Base-by-base conservation (phyloP, 2,797 vertebrate species). In the Spatula clypeata region DNA sequence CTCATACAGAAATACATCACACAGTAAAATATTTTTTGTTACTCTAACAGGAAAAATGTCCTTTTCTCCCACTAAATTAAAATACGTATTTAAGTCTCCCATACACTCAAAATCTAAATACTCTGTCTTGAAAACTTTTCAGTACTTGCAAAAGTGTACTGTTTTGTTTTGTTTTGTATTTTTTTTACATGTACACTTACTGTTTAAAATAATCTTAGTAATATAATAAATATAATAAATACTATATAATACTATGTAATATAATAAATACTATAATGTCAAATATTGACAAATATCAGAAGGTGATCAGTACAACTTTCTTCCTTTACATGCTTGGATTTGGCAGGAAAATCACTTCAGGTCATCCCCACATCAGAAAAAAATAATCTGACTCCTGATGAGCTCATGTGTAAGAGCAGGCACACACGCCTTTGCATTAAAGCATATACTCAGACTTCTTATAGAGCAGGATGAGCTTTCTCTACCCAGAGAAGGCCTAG, bases 81-180 rank as follows among this genome's bases (percentile, higher is more conserved):
- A 72, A 67, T n/a, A n/a, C 5, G 10, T 40, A 60, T 3, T 32
- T 71, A 36, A 53, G 60, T 42, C 26, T 34, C 45, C 26, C 24
- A 23, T 23, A 40, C 0, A 2, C 11, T 17, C 1, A 1, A n/a
- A 29, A 23, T 24, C 42, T 29, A 77, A 36, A 69, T 32, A 34
- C 36, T 40, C 19, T 14, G 2, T 77, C 38, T 58, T 74, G 47
- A 77, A 91, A 83, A 66, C 16, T 27, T 81, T 13, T 36, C 70
- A 16, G 11, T n/a, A 71, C 2, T 47, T 2, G 1, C 5, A 49
- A 40, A 79, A 64, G 4, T 11, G 19, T 11, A 54, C 2, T 42
- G 16, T 42, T 42, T 42, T 42, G 40, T 42, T 42, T 42, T 17
- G 7, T 17, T 42, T 40, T 40, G 15, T 3, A 47, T 16, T 20